phyloP scores from a whole-genome alignment of 2,113 vertebrate species.

The Condylura cristata region DNA sequence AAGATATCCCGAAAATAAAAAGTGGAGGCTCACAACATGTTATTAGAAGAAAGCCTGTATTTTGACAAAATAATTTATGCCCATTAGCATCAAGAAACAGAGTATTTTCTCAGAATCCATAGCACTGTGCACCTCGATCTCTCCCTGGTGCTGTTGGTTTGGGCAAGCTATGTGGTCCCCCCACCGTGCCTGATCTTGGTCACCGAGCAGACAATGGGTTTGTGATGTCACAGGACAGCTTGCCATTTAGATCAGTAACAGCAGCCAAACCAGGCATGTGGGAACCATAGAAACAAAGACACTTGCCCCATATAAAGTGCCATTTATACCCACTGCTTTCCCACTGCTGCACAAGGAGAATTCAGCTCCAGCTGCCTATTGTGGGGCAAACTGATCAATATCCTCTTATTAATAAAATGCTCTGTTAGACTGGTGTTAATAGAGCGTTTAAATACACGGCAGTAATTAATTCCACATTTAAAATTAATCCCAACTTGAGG shows the following conservation, averaged over 20 bases:
- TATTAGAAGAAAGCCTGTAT: not conserved
- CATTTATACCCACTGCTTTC: not conserved
- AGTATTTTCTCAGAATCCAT: not conserved
- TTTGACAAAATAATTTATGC: not conserved
- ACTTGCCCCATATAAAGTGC: rapidly evolving
- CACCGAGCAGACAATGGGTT: not conserved
- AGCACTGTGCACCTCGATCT: not conserved
- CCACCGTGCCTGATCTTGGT: not conserved
- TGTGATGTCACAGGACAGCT: not conserved
- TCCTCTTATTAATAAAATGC: not conserved
- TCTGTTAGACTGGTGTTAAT: not conserved
- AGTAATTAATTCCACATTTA: not conserved
- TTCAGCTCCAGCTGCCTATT: too few species aligned
- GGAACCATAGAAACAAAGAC: not conserved
- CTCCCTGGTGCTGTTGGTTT: not conserved
- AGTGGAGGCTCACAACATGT: not conserved
- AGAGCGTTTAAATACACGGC: not conserved
- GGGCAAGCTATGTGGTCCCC: not conserved
- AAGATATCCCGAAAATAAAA: not conserved
- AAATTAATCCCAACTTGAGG: not conserved
- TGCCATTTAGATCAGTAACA: not conserved
- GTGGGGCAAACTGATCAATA: not conserved
- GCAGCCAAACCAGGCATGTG: not conserved
- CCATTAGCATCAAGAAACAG: not conserved
- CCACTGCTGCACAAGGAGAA: not conserved